Evolutionary conservation across 35 echinoderm and acorn worm species (phyloP), one percentile per base, ranked within the genome.

Genomic region (Stichopus chloronotus): DNA sequence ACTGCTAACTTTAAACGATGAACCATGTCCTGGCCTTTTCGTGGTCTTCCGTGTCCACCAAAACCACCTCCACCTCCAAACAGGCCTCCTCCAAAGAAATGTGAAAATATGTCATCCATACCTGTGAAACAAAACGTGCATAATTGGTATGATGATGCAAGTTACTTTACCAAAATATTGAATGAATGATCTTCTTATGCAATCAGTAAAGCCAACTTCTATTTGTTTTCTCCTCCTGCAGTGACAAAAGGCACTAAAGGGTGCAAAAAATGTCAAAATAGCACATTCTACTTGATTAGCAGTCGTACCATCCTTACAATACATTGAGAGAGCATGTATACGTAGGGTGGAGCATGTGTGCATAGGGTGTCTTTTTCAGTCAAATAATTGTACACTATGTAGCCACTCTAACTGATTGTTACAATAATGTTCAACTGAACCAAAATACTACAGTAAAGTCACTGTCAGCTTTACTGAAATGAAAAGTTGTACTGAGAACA

Each of bases 61-160:
- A 93, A 92, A 25, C 93, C 93, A 14, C 95, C 87, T 14, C 87
- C 94, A 78, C 95, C 95, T 4, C 97, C 96, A 92, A 97, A 97
- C 20, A 97, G 60, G 55, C 94, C 93, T 72, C 94, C 97, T 91
- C 97, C 97, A 92, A 99, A 99, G 88, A 99, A 92, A 87, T 95
- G 95, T 6, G 97, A 99, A 78, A 99, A 99, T 19, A 99, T 94
- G 60, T 99, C 97, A 74, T 99, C 97, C 86, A 98, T 93, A 12
- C 95, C 97, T 99, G 81, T 53, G 88, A 93, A 86, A 52, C 16
- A 43, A 91, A 71, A 72, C 2, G 52, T 53, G 7, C 56, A 86
- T 25, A 86, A 52, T 43, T 0, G 13, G 1, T 12, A 14, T 59
- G 14, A 55, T 63, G 5, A 88, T 72, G 69, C 22, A 72, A 2